Conservation (phyloP, 2,797 vertebrate species). For the Serranus cabrilla region DNA sequence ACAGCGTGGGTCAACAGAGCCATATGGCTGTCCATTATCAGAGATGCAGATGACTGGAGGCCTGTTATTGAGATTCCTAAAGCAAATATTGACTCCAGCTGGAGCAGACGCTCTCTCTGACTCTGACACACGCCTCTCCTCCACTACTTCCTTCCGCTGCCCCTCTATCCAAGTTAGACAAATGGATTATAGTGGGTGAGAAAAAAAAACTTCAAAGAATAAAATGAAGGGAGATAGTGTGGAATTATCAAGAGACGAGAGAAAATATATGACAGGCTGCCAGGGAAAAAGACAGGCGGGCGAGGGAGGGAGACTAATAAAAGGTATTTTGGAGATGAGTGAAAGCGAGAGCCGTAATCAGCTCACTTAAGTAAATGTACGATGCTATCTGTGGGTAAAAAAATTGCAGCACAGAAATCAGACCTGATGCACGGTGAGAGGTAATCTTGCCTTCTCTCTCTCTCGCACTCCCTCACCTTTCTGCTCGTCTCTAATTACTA, state of each 20-base stretch:
- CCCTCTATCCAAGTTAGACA: slow-evolving; percentile 70
- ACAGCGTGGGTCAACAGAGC: slow-evolving; percentile 89
- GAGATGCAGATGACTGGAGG: slow-evolving; percentile 89
- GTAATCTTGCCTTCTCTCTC: slow-evolving; percentile 58
- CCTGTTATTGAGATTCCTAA: slow-evolving; percentile 91
- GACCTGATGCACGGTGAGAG: slow-evolving; percentile 67
- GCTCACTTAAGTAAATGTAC: slow-evolving; percentile 78
- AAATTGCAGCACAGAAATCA: slow-evolving; percentile 74
- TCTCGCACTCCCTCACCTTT: slow-evolving; percentile 57
- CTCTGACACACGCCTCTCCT: slow-evolving; percentile 81
- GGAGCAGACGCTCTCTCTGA: slow-evolving; percentile 79
- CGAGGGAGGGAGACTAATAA: slow-evolving; percentile 59
- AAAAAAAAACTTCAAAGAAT: slow-evolving; percentile 54
- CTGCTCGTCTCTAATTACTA: slow-evolving; percentile 78
- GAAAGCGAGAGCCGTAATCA: slow-evolving; percentile 67
- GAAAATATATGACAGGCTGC: slow-evolving; percentile 44
- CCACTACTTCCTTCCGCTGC: slow-evolving; percentile 80
- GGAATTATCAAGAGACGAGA: slow-evolving; percentile 45
- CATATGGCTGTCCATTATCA: slow-evolving; percentile 91
- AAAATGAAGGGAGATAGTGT: slow-evolving; percentile 54
- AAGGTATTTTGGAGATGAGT: slow-evolving; percentile 68
- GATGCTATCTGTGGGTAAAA: slow-evolving; percentile 64
- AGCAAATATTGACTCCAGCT: slow-evolving; percentile 92
- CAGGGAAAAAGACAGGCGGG: slow-evolving; percentile 39
- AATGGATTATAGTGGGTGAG: slow-evolving; percentile 67